phyloP scores from a whole-genome alignment of 2,113 vertebrate species.

The Austrofundulus limnaeus region DNA sequence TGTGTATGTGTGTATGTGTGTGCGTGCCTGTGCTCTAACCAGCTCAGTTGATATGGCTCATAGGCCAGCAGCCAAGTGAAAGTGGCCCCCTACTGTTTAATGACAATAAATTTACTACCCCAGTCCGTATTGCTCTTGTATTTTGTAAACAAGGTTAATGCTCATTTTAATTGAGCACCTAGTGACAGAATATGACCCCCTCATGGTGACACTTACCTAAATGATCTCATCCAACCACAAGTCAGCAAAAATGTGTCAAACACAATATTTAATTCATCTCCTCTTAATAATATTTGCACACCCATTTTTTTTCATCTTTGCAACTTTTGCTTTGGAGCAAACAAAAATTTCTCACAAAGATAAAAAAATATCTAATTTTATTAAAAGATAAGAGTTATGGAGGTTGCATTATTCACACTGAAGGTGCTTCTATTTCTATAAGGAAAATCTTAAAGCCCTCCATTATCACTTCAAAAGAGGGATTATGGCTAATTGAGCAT shows the following conservation, averaged over 20 bases:
- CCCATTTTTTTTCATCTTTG: no score
- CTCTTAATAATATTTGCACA: no score
- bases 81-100: slow-evolving; percentile 90
- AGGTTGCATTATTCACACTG: slow-evolving; percentile 56
- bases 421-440: slow-evolving; percentile 51
- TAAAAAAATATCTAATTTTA: slow-evolving; percentile 10
- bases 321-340: neutral
- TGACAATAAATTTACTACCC: slow-evolving; percentile 92
- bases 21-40: slow-evolving; percentile 63
- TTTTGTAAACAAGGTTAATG: slow-evolving; percentile 97
- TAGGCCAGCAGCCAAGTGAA: slow-evolving; percentile 86
- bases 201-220: slow-evolving; percentile 65
- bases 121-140: slow-evolving; percentile 88
- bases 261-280: no score
- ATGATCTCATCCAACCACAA: slow-evolving; percentile 6
- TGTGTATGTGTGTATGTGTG: slow-evolving; percentile 15
- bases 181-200: slow-evolving; percentile 87
- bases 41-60: slow-evolving; percentile 70
- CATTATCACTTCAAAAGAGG: slow-evolving; percentile 81
- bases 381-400: slow-evolving; percentile 27
- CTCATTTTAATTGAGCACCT: slow-evolving; percentile 93
- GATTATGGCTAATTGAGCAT: slow-evolving; percentile 86
- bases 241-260: slow-evolving; percentile 16
- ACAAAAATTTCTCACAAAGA: neutral
- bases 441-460: slow-evolving; percentile 74